Conservation (phyloP, 1,140 invertebrate species). For the Ceratina calcarata region DNA sequence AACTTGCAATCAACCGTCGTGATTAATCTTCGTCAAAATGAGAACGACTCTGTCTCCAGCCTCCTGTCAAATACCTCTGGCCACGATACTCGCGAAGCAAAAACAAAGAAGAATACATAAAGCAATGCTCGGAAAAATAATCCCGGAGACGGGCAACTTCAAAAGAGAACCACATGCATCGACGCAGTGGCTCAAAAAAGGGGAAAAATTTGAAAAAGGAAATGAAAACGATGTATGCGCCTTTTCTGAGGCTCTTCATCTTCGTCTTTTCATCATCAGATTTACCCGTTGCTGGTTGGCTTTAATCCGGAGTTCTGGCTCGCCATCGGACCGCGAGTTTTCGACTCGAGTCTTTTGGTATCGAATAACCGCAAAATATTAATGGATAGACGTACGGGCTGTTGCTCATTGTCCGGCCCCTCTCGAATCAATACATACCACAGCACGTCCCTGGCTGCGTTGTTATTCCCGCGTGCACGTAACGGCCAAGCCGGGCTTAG, state of each 20-base stretch:
- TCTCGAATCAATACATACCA: conserved; percentile 65
- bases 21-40: too few species aligned
- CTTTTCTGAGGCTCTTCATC: background rate
- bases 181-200: too few species aligned
- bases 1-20: too few species aligned
- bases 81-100: too few species aligned
- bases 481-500: conserved; percentile 2
- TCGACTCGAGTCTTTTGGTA: conserved; percentile 16
- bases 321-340: conserved; percentile 21
- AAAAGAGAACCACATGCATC: too few species aligned
- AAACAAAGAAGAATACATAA: too few species aligned
- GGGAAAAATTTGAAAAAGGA: background rate
- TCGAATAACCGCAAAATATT: conserved; percentile 63
- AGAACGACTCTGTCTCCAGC: too few species aligned
- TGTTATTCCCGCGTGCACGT: conserved; percentile 60
- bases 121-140: too few species aligned
- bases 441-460: conserved; percentile 59
- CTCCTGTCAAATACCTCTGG: too few species aligned
- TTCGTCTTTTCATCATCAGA: background rate
- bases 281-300: background rate
- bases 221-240: background rate
- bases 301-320: conserved; percentile 35
- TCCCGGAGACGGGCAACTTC: too few species aligned
- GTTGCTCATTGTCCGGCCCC: conserved; percentile 67
- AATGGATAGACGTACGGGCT: conserved; percentile 63